A percentile compares a stretch with the other conserved stretches of the same genome.
Conservation (phyloP, 2,888 invertebrate genomes). For the Antitype chi region DNA sequence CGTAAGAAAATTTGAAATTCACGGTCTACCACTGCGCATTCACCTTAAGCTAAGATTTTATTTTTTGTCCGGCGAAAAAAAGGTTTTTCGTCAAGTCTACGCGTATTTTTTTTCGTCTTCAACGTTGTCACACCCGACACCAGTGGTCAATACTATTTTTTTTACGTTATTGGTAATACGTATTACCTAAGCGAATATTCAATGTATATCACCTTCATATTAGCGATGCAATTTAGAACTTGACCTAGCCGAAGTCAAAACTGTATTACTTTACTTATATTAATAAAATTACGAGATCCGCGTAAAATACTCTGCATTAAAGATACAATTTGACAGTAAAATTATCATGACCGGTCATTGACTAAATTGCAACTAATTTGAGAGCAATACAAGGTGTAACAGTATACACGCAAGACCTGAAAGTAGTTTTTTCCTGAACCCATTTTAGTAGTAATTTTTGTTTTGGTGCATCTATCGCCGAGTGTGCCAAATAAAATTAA, state of each 20-base stretch:
- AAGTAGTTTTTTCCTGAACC: too few relatives aligned
- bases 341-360: conserved; percentile 22
- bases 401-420: too few relatives aligned
- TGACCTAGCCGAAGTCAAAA: conserved; percentile 19
- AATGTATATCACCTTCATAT: conserved; percentile 24
- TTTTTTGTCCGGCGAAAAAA: not conserved
- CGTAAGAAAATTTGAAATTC: too few relatives aligned
- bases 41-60: too few relatives aligned
- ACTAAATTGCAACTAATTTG: conserved; percentile 43
- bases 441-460: too few relatives aligned
- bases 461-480: too few relatives aligned
- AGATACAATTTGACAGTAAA: conserved; percentile 37
- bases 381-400: conserved; percentile 11
- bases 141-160: not conserved
- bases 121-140: too few relatives aligned
- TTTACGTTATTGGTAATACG: not conserved
- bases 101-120: not conserved
- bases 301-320: conserved; percentile 39
- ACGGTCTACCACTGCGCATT: too few relatives aligned
- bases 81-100: not conserved
- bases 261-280: conserved; percentile 27
- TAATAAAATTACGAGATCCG: conserved; percentile 50
- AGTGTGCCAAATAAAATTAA: too few relatives aligned
- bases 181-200: conserved; percentile 35
- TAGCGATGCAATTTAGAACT: conserved; percentile 38